A percentile compares a stretch with the other conserved stretches of the same genome.
phyloP scores from a whole-genome alignment of 2,113 vertebrate species.

The Lepus timidus region DNA sequence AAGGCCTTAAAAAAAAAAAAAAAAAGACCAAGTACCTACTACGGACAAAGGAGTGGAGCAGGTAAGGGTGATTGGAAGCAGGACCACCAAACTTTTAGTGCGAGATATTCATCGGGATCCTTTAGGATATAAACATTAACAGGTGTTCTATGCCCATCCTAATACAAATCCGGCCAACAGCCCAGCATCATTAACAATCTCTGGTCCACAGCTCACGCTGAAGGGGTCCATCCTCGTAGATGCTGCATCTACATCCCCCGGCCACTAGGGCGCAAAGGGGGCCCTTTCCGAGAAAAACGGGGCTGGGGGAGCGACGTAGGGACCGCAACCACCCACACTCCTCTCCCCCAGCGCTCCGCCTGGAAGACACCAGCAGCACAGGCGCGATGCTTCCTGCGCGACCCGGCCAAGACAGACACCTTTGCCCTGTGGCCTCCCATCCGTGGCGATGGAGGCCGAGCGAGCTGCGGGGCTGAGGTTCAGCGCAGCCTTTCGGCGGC shows the following conservation, averaged over 20 bases:
- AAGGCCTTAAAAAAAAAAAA: too few relatives aligned
- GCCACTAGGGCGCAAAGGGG: neutral
- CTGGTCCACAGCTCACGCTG: neutral
- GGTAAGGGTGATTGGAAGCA: neutral
- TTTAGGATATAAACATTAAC: slow-evolving; percentile 6
- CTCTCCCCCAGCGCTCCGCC: fast-evolving
- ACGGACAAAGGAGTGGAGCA: neutral
- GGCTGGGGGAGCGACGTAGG: neutral
- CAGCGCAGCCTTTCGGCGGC: neutral
- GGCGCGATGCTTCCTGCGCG: neutral
- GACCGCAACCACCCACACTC: neutral
- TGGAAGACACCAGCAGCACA: neutral
- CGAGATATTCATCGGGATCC: neutral
- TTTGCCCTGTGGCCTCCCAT: neutral
- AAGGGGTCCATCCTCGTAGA: neutral
- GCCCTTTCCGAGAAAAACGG: neutral
- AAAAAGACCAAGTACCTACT: neutral
- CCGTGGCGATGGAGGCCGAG: neutral
- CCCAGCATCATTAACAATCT: neutral
- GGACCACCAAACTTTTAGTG: neutral
- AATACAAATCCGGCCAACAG: slow-evolving; percentile 20
- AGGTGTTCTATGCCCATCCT: neutral
- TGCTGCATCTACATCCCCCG: neutral
- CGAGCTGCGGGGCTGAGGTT: neutral
- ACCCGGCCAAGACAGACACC: neutral